Percentiles rank a stretch among this genome's conserved stretches.
Evolutionary conservation across 2,113 vertebrate species (phyloP).

Genomic region (Cryptoleucopteryx plumbea): DNA sequence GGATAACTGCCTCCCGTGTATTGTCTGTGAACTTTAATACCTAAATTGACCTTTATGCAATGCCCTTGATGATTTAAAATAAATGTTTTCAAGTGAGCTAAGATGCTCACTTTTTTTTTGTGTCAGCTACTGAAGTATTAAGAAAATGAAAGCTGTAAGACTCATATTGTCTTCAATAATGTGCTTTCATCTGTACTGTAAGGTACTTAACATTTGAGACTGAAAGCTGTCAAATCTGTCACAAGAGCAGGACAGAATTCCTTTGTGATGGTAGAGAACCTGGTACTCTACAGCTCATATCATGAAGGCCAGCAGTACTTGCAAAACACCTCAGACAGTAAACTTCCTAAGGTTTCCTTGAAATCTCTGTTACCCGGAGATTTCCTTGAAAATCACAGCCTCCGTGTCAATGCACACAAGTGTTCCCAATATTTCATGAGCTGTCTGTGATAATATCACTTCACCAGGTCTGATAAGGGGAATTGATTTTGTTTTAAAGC

Average conservation of each 20-base stretch:
- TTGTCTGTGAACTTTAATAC: background rate
- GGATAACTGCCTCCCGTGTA: background rate
- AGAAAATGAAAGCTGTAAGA: background rate
- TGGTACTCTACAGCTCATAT: background rate
- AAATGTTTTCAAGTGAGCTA: background rate
- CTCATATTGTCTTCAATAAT: background rate
- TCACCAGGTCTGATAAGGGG: background rate
- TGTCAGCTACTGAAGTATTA: background rate
- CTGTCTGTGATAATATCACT: background rate
- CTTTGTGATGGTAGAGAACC: background rate
- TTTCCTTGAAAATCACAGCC: background rate
- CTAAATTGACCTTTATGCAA: background rate
- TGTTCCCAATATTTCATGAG: background rate
- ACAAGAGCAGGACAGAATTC: background rate
- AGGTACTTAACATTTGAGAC: background rate
- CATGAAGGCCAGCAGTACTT: background rate
- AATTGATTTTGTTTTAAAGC: background rate
- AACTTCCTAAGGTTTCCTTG: background rate
- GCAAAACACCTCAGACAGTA: background rate
- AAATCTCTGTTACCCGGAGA: fast-evolving
- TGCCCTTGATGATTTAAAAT: background rate
- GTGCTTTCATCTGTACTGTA: background rate
- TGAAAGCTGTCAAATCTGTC: background rate
- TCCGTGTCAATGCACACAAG: background rate
- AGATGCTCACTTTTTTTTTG: background rate